These are phyloP conservation scores for Drosophila orosa DNA, from an alignment of 1,140 invertebrate species.

Conservation along the genomic window DNA sequence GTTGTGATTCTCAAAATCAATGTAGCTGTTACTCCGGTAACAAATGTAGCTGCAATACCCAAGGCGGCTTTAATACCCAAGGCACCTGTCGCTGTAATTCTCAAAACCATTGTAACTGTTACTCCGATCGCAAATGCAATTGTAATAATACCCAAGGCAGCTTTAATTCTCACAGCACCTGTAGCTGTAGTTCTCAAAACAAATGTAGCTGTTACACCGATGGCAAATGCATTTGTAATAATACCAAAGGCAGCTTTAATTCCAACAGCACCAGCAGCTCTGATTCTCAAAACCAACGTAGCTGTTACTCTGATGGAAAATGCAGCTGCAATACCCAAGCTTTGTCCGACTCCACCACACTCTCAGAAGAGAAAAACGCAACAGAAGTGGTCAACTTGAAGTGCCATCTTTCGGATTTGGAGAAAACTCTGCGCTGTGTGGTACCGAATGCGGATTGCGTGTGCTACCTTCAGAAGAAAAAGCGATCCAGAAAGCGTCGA, in stretches of 20 bases:
- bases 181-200: no score
- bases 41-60: slow-evolving; percentile 6
- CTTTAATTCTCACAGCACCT: no score
- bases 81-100: no score
- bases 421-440: slow-evolving; percentile 22
- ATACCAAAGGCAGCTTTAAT: no score
- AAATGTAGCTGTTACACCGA: no score
- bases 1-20: neutral
- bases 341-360: neutral
- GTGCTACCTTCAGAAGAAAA: slow-evolving; percentile 33
- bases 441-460: slow-evolving; percentile 43
- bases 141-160: no score
- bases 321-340: slow-evolving; percentile 5
- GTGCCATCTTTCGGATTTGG: slow-evolving; percentile 32
- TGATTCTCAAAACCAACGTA: neutral
- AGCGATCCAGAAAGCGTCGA: slow-evolving; percentile 1
- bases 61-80: no score
- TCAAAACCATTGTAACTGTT: no score
- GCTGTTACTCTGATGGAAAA: neutral
- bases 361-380: neutral
- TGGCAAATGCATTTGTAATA: no score
- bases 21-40: neutral
- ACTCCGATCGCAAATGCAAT: no score
- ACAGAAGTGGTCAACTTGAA: neutral
- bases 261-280: neutral